Percentiles rank a stretch among this genome's conserved stretches.
Conservation (phyloP, 2,113 vertebrate species). For the Manacus vitellinus region DNA sequence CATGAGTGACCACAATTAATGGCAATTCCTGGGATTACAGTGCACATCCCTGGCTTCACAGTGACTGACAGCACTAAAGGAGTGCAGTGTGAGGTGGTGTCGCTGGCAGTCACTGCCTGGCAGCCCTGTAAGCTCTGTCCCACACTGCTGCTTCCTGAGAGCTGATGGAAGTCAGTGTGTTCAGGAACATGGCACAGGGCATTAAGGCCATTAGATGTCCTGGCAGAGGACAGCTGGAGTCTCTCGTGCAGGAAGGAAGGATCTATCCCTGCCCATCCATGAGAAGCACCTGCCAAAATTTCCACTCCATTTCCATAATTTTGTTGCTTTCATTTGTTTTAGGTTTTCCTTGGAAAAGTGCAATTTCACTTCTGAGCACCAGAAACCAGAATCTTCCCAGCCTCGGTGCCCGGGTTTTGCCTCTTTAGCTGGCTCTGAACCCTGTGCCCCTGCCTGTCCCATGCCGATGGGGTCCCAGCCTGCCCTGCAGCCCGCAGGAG, state of each 20-base stretch:
- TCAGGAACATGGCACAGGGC: fast-evolving
- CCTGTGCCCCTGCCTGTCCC: neutral
- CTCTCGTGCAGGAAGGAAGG: neutral
- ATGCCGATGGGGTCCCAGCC: neutral
- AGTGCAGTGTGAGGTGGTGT: neutral
- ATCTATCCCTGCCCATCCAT: fast-evolving
- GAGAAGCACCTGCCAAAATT: neutral
- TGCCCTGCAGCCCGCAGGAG: neutral
- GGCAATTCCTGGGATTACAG: neutral
- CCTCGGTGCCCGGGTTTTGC: fast-evolving
- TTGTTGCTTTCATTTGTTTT: neutral
- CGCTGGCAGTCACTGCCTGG: neutral
- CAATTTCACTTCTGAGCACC: neutral
- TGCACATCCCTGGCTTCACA: neutral
- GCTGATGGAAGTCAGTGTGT: fast-evolving
- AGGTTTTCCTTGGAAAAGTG: neutral
- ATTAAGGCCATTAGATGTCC: neutral
- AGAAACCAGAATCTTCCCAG: fast-evolving
- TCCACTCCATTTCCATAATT: fast-evolving
- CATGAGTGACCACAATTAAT: neutral
- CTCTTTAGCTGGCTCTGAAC: neutral
- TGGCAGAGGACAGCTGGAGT: fast-evolving
- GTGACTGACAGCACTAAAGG: neutral
- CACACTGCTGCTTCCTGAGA: fast-evolving
- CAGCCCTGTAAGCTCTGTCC: neutral